A percentile compares a stretch with the other conserved stretches of the same genome.
phyloP scores from a whole-genome alignment of 2,797 vertebrate species.

The Neosalanx taihuensis region DNA sequence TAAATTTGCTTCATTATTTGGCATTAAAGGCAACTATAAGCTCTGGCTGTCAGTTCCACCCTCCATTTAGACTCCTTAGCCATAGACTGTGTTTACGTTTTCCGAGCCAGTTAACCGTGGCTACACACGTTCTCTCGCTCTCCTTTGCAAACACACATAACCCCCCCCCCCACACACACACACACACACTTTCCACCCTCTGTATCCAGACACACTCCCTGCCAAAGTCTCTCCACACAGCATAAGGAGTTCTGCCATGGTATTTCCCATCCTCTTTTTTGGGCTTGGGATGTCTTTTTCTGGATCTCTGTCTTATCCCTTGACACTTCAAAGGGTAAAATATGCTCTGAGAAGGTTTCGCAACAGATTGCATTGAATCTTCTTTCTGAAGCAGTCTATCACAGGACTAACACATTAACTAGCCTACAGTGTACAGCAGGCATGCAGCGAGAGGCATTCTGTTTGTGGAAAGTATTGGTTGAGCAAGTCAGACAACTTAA shows the following conservation, averaged over 20 bases:
- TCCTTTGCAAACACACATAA: conserved; percentile 7
- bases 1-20: not conserved
- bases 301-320: not conserved
- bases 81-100: not conserved
- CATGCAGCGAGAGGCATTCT: conserved; percentile 12
- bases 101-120: not conserved
- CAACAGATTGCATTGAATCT: not conserved
- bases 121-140: conserved; percentile 6
- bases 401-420: conserved; percentile 34
- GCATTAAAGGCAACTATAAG: not conserved
- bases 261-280: conserved; percentile 54
- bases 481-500: conserved; percentile 48
- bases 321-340: not conserved
- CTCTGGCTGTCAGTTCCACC: not conserved
- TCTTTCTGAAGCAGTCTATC: no score
- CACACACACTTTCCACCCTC: conserved; percentile 50
- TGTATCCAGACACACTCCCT: conserved; percentile 47
- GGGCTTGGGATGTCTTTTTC: conserved; percentile 20
- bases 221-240: conserved; percentile 55
- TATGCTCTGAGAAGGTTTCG: not conserved
- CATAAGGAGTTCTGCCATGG: conserved; percentile 59
- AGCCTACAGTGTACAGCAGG: conserved; percentile 26
- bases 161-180: conserved; percentile 10
- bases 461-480: conserved; percentile 48
- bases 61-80: not conserved